Percentiles rank a stretch among this genome's conserved stretches.
Evolutionary conservation across 1,140 invertebrate genomes (phyloP).

Genomic region (Plutomurus gul): DNA sequence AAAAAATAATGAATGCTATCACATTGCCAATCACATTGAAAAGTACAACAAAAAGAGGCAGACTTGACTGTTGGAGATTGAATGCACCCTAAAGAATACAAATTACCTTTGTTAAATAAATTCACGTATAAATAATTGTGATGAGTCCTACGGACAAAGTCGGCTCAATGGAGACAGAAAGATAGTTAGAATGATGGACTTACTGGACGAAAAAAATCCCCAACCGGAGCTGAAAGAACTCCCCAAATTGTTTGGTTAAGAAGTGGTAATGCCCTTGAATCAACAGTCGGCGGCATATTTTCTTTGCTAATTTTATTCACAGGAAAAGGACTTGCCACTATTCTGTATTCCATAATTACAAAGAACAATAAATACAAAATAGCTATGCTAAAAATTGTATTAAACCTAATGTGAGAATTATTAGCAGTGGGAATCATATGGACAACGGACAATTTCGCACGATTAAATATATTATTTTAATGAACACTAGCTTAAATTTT

Average conservation of each 20-base stretch:
- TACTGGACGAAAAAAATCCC: neutral
- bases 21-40: neutral
- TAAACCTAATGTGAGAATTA: no score
- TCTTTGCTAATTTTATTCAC: neutral
- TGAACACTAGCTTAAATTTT: no score
- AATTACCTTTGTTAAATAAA: neutral
- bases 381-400: no score
- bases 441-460: no score
- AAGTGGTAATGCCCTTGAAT: neutral
- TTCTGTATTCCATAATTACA: no score
- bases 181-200: neutral
- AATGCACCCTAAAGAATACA: constrained; percentile 1
- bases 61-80: constrained; percentile 35
- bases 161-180: neutral
- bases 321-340: neutral
- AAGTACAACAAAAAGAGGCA: constrained; percentile 6
- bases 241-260: neutral
- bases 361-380: no score
- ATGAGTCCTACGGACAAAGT: neutral
- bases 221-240: neutral
- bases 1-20: constrained; percentile 35
- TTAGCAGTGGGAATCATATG: no score
- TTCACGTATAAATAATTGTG: neutral
- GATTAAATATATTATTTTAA: no score
- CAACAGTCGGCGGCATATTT: neutral